Evolutionary conservation across 2,888 invertebrate genomes (phyloP), one percentile per base, ranked within the genome.

Genomic region (Chelonus formosanus): DNA sequence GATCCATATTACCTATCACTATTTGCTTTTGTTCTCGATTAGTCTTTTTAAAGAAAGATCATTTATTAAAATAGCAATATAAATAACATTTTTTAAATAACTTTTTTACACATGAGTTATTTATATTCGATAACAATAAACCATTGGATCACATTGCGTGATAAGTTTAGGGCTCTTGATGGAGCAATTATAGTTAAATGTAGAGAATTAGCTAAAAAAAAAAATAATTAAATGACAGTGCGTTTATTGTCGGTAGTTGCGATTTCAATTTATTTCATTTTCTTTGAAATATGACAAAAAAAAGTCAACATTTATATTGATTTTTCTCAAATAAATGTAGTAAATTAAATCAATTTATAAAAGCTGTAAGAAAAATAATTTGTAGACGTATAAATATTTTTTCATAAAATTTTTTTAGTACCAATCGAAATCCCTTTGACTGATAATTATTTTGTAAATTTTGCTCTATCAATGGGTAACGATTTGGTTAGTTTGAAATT

Each of bases 221-320:
- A 34, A 10, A 58, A 48, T 58, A 32, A n/a, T 34, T 34, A 36
- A 58, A 36, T 34, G 48, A 58, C 58, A 48, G 58, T 35, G 32
- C 34, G 56, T 55, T 65, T 67, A 61, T 71, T 65, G 70, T 67
- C 70, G 72, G 69, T 72, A 69, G 69, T 69, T 68, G 58, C 53
- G 55, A 40, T 20, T 20, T 20, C 20, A 20, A 20, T 2, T 20
- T 1, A 1, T 20, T 20, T 20, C 20, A 20, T 20, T 20, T 20
- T 20, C 1, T 20, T 20, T 20, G 20, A 20, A 20, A 20, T 20
- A 20, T 20, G 20, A 20, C 20, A 20, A 20, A 20, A 20, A 20
- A 20, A 20, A 20, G 20, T 20, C 20, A 2, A 20, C 20, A 20
- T 20, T 20, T 20, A 1, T 1, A 20, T 20, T 20, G 20, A 20